Conservation (phyloP, 2,797 vertebrate species). For the Smutsia gigantea region DNA sequence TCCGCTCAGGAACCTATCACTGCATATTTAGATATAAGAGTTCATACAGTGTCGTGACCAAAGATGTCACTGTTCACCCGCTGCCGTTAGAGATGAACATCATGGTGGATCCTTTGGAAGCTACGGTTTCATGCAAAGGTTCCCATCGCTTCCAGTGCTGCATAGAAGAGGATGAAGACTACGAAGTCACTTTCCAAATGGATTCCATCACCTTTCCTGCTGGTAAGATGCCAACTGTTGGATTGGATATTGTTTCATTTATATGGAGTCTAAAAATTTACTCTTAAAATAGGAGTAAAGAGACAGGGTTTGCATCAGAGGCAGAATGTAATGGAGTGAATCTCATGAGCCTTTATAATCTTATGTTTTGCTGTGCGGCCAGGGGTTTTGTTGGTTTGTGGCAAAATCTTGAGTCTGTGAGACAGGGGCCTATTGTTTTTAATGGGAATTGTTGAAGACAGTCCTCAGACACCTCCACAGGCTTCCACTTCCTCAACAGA, state of each 20-base stretch:
- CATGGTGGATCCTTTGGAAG: conserved; percentile 79
- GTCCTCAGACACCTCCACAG: too few species aligned
- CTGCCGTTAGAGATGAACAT: conserved; percentile 81
- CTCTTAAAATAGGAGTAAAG: neutral
- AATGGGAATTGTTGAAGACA: neutral
- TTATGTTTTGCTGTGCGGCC: neutral
- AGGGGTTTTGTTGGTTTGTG: neutral
- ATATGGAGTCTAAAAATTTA: neutral
- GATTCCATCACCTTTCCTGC: neutral
- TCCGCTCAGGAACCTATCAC: conserved; percentile 83
- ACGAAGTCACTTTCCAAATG: conserved; percentile 69
- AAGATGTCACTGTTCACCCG: conserved; percentile 69
- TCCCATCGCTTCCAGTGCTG: conserved; percentile 80
- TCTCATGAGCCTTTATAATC: neutral
- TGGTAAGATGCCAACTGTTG: conserved; percentile 74
- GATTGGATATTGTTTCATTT: neutral
- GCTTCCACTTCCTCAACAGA: neutral
- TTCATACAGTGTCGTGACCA: conserved; percentile 72
- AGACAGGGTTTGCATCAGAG: neutral
- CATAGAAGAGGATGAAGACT: conserved; percentile 8
- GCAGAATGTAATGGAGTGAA: neutral
- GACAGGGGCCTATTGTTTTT: neutral
- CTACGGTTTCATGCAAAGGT: conserved; percentile 1
- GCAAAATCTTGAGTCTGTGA: neutral
- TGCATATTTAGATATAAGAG: conserved; percentile 82